Evolutionary conservation across 2,888 invertebrate genomes (phyloP).

Genomic region (Saturnia pavonia): DNA sequence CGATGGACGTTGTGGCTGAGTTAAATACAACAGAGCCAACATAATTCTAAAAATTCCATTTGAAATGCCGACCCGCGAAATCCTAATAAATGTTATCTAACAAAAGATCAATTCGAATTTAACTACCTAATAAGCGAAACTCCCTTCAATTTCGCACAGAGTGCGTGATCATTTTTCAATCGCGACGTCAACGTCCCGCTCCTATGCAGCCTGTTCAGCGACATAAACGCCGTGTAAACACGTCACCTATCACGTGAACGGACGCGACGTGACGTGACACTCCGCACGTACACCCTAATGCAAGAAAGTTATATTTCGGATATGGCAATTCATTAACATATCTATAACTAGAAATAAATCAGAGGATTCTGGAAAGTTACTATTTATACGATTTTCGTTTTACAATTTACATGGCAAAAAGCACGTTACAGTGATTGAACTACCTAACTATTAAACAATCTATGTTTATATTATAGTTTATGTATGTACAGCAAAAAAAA

Average conservation of each 20-base stretch:
- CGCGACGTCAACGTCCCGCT: conserved; percentile 32
- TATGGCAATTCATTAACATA: conserved; percentile 18
- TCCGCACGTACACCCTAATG: conserved; percentile 27
- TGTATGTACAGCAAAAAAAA: no score
- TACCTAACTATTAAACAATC: no score
- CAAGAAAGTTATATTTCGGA: conserved; percentile 21
- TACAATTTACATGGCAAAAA: no score
- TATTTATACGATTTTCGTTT: no score
- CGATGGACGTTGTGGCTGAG: no score
- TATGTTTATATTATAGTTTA: no score
- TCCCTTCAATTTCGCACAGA: conserved; percentile 24
- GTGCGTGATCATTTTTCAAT: conserved; percentile 39
- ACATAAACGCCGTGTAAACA: conserved; percentile 55
- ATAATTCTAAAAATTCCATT: no score
- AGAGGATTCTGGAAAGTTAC: no score
- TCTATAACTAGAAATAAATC: no score
- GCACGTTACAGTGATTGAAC: no score
- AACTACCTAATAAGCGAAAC: conserved; percentile 19
- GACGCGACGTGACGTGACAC: conserved; percentile 42
- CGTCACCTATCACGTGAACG: conserved; percentile 56
- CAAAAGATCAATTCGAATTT: background rate
- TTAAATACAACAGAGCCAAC: no score
- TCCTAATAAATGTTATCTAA: background rate
- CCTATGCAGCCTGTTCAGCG: conserved; percentile 37
- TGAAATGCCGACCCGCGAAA: no score